phyloP scores from a whole-genome alignment of 1,140 invertebrate species.

The Platyscapa corneri region DNA sequence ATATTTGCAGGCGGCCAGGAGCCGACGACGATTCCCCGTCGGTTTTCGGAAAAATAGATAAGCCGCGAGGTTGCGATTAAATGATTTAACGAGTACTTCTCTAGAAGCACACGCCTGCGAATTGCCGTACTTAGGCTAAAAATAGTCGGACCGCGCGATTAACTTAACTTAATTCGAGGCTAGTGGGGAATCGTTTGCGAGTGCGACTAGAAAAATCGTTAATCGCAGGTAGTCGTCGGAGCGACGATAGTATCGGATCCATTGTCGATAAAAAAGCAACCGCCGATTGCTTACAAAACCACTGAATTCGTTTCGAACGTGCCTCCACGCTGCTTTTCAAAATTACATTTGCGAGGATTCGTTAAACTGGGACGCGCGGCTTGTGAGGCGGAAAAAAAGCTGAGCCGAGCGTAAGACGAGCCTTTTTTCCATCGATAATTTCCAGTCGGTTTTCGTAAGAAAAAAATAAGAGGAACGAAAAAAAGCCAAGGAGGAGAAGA shows the following conservation, averaged over 20 bases:
- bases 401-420: neutral
- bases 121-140: neutral
- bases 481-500: neutral
- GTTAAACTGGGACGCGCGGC: neutral
- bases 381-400: neutral
- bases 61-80: no score
- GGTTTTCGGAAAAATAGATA: no score
- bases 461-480: neutral
- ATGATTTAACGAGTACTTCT: no score
- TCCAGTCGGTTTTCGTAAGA: neutral
- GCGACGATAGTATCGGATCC: neutral
- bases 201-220: neutral
- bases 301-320: neutral
- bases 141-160: neutral
- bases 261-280: neutral
- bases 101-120: neutral
- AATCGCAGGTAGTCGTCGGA: neutral
- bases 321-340: neutral
- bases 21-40: no score
- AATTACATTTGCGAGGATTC: neutral
- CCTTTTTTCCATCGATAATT: neutral
- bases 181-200: neutral
- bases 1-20: no score
- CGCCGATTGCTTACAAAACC: neutral
- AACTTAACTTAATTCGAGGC: neutral